phyloP scores from a whole-genome alignment of 2,113 vertebrate species.

The Pleuronectes platessa region DNA sequence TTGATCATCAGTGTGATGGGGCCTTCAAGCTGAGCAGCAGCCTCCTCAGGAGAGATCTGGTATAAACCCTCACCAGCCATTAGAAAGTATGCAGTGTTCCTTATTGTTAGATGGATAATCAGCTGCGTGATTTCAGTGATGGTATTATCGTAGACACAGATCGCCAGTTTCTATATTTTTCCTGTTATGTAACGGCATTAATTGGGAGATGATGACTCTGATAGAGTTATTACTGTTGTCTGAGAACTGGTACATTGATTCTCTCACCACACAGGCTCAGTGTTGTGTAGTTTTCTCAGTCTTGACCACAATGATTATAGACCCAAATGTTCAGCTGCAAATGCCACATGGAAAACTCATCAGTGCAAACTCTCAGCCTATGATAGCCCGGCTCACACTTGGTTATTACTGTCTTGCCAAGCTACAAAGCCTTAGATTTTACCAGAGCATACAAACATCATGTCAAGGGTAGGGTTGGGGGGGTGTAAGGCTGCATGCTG shows the following conservation, averaged over 20 bases:
- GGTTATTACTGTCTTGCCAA: slow-evolving; percentile 31
- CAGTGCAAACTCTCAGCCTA: slow-evolving; percentile 39
- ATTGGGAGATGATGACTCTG: slow-evolving; percentile 69
- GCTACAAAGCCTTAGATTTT: slow-evolving; percentile 12
- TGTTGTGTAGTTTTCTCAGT: slow-evolving; percentile 40
- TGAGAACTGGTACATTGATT: slow-evolving; percentile 51
- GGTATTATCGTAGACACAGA: slow-evolving; percentile 41
- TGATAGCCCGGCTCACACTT: slow-evolving; percentile 20
- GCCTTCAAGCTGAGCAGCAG: slow-evolving; percentile 6
- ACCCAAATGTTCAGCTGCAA: slow-evolving; percentile 56
- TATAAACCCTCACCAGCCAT: too few species aligned
- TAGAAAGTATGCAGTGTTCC: slow-evolving; percentile 9
- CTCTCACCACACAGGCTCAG: slow-evolving; percentile 22
- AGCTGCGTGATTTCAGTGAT: slow-evolving; percentile 29
- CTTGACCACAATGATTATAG: slow-evolving; percentile 56
- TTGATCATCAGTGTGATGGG: slow-evolving; percentile 12
- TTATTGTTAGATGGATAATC: slow-evolving; percentile 30
- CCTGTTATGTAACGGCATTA: slow-evolving; percentile 68
- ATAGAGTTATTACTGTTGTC: slow-evolving; percentile 61
- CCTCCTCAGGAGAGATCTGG: too few species aligned
- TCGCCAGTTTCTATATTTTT: slow-evolving; percentile 43
- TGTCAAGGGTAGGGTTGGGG: neutral
- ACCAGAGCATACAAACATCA: neutral
- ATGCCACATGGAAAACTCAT: slow-evolving; percentile 77
- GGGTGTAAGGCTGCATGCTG: neutral